Evolutionary conservation across 1,140 invertebrate species (phyloP), one percentile per base, ranked within the genome.

Genomic region (Phenacoccus solenopsis): DNA sequence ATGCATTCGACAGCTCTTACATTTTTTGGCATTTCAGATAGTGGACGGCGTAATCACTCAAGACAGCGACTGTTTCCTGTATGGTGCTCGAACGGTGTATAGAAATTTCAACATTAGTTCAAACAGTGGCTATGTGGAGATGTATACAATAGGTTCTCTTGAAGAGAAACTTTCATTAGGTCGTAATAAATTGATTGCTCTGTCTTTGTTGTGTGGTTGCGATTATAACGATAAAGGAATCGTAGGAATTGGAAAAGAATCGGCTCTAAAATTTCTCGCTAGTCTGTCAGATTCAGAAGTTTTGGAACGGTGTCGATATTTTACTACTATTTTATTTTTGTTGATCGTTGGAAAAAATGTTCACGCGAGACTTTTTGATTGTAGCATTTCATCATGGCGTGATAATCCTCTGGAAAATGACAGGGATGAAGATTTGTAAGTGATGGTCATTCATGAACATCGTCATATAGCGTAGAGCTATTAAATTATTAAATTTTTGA

Each of bases 1-100:
- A 59, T 59, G 7, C 56, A 59, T 20, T 9, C 21, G n/a, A 22
- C 7, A 59, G 5, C n/a, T 59, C 56, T 59, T 9, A 32, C 56
- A 68, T 68, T 30, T 28, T 68, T 30, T 32, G 12, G 4, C 32
- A 13, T 78, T 77, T n/a, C 72, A 92, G 91, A 75, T 91, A 70
- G 92, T 94, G 0, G 86, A 91, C 80, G 93, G 88, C 25, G 89
- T 91, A 67, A 87, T 96, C n/a, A 93, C 90, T 64, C 90, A 95
- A 81, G 93, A 96, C 77, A 93, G 90, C 0, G 93, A 96, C 78
- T 93, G 90, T 76, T 94, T 96, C 79, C 85, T 93, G 2, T 96
- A 96, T 77, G 93, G 93, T 12, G 93, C 91, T 25, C 78, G 81
- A 73, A 81, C 83, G 22, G 89, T 95, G 1, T 94, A 91, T 74